Percentiles rank a stretch among this genome's conserved stretches.
phyloP scores from a whole-genome alignment of 2,888 invertebrate genomes.

The Portevinia maculata region DNA sequence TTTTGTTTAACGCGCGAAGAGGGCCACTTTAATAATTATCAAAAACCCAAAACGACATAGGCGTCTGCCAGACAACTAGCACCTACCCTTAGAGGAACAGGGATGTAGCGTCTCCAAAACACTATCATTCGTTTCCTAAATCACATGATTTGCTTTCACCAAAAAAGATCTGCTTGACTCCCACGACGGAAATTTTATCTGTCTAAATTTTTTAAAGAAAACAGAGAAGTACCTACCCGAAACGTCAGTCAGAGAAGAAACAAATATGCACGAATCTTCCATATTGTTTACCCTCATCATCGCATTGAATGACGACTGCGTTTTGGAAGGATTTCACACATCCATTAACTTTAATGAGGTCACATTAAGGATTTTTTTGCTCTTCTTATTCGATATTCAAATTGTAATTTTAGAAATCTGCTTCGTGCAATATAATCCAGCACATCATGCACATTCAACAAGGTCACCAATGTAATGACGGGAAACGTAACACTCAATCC shows the following conservation, averaged over 20 bases:
- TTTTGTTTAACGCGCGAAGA: too few species aligned
- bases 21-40: too few species aligned
- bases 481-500: conserved; percentile 52
- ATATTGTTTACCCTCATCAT: conserved; percentile 10
- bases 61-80: too few species aligned
- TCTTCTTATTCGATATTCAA: conserved; percentile 60
- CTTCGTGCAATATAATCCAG: conserved; percentile 26
- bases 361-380: conserved; percentile 46
- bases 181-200: conserved; percentile 14
- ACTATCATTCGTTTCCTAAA: background rate
- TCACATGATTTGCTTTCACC: too few species aligned
- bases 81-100: too few species aligned
- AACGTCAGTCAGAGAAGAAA: conserved; percentile 34
- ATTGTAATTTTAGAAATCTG: conserved; percentile 51
- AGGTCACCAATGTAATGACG: conserved; percentile 56
- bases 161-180: conserved; percentile 9
- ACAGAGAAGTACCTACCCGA: too few species aligned
- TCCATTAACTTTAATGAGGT: conserved; percentile 68
- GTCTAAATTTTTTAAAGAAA: background rate
- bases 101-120: too few species aligned
- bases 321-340: conserved; percentile 66
- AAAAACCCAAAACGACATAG: too few species aligned
- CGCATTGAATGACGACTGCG: background rate
- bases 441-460: conserved; percentile 27
- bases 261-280: conserved; percentile 1